Percentiles rank a stretch among this genome's conserved stretches.
Evolutionary conservation across 2,113 vertebrate genomes (phyloP).

Genomic region (Strix uralensis): DNA sequence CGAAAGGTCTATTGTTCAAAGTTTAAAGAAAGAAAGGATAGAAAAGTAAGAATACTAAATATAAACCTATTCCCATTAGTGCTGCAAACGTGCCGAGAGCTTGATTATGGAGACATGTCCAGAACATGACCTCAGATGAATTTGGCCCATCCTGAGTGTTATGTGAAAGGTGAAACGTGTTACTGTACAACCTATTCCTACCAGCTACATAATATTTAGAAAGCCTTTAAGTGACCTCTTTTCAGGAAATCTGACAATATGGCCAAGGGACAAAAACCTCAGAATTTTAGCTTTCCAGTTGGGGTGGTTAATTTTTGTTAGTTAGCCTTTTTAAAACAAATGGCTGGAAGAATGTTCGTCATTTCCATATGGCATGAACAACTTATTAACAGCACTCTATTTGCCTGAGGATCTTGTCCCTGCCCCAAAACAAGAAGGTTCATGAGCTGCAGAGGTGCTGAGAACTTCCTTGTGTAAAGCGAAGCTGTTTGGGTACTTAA

Average conservation of each 20-base stretch:
- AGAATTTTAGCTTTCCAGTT: neutral
- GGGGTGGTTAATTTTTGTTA: neutral
- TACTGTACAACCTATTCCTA: neutral
- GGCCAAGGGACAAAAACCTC: neutral
- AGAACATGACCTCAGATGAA: slow-evolving; percentile 33
- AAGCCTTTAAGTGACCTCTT: neutral
- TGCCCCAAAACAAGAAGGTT: neutral
- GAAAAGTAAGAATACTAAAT: neutral
- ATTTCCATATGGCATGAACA: neutral
- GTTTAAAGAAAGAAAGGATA: neutral
- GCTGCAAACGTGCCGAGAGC: neutral
- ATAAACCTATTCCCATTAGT: slow-evolving; percentile 17
- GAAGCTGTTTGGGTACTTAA: neutral
- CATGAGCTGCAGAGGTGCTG: neutral
- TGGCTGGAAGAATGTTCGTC: neutral
- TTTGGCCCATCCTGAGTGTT: neutral
- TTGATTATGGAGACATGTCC: neutral
- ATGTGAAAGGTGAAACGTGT: neutral
- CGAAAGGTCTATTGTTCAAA: neutral
- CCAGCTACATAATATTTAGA: neutral
- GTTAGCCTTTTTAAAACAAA: neutral
- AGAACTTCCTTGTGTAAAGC: neutral
- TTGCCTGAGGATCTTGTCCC: neutral
- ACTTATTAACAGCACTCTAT: neutral
- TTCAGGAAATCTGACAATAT: neutral